Conservation (phyloP, 1,140 invertebrate species). For the Tigriopus japonicus region DNA sequence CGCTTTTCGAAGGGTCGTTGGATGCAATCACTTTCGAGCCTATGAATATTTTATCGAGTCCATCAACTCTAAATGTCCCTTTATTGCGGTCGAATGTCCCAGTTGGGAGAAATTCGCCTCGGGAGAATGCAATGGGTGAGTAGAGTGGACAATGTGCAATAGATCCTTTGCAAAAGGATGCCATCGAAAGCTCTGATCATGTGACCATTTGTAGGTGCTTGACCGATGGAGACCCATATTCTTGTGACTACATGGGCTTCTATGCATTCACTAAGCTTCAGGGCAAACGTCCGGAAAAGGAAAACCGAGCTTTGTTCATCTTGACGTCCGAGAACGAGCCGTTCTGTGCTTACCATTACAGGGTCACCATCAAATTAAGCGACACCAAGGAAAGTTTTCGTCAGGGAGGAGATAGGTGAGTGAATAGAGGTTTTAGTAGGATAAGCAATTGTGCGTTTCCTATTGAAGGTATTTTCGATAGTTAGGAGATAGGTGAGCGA, state of each 20-base stretch:
- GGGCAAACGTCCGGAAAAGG: slow-evolving; percentile 30
- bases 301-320: slow-evolving; percentile 4
- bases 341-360: neutral
- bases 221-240: slow-evolving; percentile 4
- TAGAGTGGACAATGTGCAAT: slow-evolving; percentile 13
- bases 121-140: slow-evolving; percentile 47
- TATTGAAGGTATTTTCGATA: slow-evolving; percentile 3
- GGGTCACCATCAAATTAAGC: slow-evolving; percentile 11
- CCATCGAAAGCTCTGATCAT: neutral
- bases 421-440: too few species aligned
- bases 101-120: slow-evolving; percentile 41
- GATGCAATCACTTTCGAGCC: slow-evolving; percentile 65
- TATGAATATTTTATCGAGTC: slow-evolving; percentile 70
- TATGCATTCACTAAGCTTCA: slow-evolving; percentile 39
- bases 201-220: slow-evolving; percentile 23
- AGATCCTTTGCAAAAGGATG: too few species aligned
- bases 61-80: slow-evolving; percentile 47
- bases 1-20: slow-evolving; percentile 50
- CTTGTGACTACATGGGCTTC: slow-evolving; percentile 9
- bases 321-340: neutral
- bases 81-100: slow-evolving; percentile 47
- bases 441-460: neutral
- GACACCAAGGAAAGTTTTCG: neutral
- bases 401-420: neutral
- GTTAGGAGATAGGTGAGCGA: neutral